Percentiles rank a stretch among this genome's conserved stretches.
These are phyloP conservation scores for Manduca sexta DNA, from an alignment of 1,140 invertebrate genomes.

Conservation along the genomic window DNA sequence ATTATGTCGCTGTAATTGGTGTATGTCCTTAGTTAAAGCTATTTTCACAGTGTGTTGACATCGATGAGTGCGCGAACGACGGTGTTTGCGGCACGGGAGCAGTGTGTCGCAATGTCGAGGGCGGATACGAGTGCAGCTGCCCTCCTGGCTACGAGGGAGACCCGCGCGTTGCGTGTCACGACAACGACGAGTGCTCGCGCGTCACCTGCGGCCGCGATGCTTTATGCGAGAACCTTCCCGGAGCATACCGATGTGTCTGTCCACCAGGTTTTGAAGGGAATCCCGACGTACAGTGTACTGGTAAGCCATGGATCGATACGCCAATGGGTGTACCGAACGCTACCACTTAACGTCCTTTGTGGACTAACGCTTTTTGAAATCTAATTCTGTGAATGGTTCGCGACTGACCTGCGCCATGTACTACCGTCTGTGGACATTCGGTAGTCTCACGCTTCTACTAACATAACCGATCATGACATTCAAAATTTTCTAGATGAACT, in stretches of 20 bases:
- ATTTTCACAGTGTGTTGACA: slow-evolving; percentile 82
- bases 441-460: slow-evolving; percentile 65
- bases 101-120: slow-evolving; percentile 85
- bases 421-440: slow-evolving; percentile 46
- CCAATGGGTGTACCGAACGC: slow-evolving; percentile 64
- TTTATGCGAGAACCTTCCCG: slow-evolving; percentile 85
- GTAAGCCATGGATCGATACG: slow-evolving; percentile 88
- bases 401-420: slow-evolving; percentile 40
- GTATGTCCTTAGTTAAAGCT: too few species aligned
- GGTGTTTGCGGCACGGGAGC: slow-evolving; percentile 86
- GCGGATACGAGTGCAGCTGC: slow-evolving; percentile 87
- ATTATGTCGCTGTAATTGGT: too few species aligned
- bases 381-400: slow-evolving; percentile 24
- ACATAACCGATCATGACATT: slow-evolving; percentile 32
- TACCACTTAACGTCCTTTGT: slow-evolving; percentile 34
- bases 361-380: slow-evolving; percentile 53
- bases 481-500: slow-evolving; percentile 21
- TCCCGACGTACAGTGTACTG: slow-evolving; percentile 77
- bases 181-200: slow-evolving; percentile 86
- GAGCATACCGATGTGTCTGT: slow-evolving; percentile 86
- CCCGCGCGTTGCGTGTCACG: slow-evolving; percentile 77
- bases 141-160: slow-evolving; percentile 86
- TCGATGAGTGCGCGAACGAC: slow-evolving; percentile 85
- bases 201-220: slow-evolving; percentile 85
- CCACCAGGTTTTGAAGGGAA: slow-evolving; percentile 86